Conservation (phyloP, 2,797 vertebrate species). For the Mallotus villosus region DNA sequence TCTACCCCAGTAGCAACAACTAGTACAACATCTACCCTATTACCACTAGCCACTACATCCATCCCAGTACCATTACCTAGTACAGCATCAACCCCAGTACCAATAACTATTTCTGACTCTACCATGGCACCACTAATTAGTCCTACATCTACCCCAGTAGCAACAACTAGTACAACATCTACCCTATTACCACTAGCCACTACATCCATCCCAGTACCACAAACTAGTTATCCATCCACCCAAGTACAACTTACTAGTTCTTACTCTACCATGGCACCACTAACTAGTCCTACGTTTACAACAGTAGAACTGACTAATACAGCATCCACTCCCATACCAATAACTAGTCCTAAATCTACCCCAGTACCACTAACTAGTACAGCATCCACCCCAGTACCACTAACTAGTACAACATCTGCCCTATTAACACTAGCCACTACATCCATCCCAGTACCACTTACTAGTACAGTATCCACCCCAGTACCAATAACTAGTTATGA, state of each 20-base stretch:
- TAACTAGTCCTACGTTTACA: background rate
- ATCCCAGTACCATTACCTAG: background rate
- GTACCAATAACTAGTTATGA: background rate
- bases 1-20: background rate
- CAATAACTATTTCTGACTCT: no score
- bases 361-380: background rate
- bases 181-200: background rate
- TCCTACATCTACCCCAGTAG: background rate
- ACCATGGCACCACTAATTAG: no score
- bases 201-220: background rate
- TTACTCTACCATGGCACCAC: background rate
- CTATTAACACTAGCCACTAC: background rate
- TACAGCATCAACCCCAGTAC: background rate
- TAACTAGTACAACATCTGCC: background rate
- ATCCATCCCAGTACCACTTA: background rate
- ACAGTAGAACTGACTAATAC: background rate
- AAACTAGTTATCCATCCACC: background rate
- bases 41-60: background rate
- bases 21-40: background rate
- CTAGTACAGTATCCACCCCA: background rate
- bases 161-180: background rate
- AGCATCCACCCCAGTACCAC: background rate
- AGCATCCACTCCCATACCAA: no score
- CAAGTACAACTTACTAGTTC: background rate
- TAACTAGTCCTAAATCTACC: no score